phyloP scores from a whole-genome alignment of 2,113 vertebrate genomes.

The Paramormyrops kingsleyae region DNA sequence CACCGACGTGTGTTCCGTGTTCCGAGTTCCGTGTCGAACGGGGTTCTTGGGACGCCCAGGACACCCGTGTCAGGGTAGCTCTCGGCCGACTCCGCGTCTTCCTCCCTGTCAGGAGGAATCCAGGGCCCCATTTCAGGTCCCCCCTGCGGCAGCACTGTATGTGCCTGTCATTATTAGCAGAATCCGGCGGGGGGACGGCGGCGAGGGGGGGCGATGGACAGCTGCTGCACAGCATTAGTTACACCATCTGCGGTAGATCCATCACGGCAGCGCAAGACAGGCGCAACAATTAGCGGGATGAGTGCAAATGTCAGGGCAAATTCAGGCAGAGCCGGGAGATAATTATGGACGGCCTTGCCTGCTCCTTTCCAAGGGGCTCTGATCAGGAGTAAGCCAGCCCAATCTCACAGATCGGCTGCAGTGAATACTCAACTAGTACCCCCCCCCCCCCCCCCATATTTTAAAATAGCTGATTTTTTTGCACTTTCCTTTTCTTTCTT shows the following conservation, averaged over 20 bases:
- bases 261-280: neutral
- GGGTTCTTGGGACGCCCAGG: neutral
- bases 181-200: neutral
- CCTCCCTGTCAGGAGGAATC: neutral
- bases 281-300: slow-evolving; percentile 13
- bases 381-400: neutral
- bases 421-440: neutral
- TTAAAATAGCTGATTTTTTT: neutral
- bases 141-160: neutral
- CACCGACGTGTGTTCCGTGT: neutral
- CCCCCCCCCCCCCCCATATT: neutral
- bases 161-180: slow-evolving; percentile 8
- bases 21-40: neutral
- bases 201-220: neutral
- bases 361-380: neutral
- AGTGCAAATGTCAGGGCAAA: slow-evolving; percentile 22
- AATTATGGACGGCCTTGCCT: neutral
- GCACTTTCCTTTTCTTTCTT: neutral
- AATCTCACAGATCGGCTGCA: neutral
- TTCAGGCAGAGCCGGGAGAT: neutral
- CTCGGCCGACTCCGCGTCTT: neutral
- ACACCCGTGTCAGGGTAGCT: neutral
- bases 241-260: slow-evolving; percentile 16
- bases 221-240: slow-evolving; percentile 15
- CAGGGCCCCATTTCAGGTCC: neutral